Evolutionary conservation across 2,797 vertebrate species (phyloP), one percentile per base, ranked within the genome.

Genomic region (Cryptoblepharus egeriae): DNA sequence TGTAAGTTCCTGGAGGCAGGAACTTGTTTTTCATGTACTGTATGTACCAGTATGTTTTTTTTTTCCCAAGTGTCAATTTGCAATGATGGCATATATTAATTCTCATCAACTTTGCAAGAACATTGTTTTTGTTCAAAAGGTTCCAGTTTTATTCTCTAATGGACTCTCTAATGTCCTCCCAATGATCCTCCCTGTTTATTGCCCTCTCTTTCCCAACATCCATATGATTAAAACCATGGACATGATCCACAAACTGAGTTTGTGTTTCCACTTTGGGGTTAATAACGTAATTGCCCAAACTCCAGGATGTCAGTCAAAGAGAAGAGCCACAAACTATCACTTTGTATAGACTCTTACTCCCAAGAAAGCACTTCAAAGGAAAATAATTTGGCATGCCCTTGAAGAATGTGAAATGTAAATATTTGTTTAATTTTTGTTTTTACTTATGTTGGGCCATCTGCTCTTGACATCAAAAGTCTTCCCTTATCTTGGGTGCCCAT

Each of bases 341-440:
- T 74, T 52, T 5, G 15, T 57, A 10, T 24, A 55, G n/a, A 28
- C 10, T 35, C 85, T 61, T 91, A 32, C 42, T 77, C 82, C 72
- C 85, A 69, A 75, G 75, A 61, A 83, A 32, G 37, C 5, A 81
- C 75, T 87, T 55, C 73, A 88, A 86, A 84, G 60, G 22, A 86
- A 86, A 82, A 0, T 63, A 67, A 49, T 69, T 83, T 74, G 1
- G 3, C 52, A 76, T n/a, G 12, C 7, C 80, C 4, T 72, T 79
- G 22, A 78, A 88, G 77, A 69, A 79, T 10, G 7, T 70, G 75
- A 75, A 88, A 84, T 74, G 12, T 77, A 55, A 84, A 80, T 10
- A 67, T 73, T 84, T 79, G 4, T 4, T 68, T 80, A 37, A 86
- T 72, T 78, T 42, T 70, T 28, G 24, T 79, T 88, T 63, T 89